Evolutionary conservation across 1,140 invertebrate genomes (phyloP).

Genomic region (Phenacoccus solenopsis): DNA sequence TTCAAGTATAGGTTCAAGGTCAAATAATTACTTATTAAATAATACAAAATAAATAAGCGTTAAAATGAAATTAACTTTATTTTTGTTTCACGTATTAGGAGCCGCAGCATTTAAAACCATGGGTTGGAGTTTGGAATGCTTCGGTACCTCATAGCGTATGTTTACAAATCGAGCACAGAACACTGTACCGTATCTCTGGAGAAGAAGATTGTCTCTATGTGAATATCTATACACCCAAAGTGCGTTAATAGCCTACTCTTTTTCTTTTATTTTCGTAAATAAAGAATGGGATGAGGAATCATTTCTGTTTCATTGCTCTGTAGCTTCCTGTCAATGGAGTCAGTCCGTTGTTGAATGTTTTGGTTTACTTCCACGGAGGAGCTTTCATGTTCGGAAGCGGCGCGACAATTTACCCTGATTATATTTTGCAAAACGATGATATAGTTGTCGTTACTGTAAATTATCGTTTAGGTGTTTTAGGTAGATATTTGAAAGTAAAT

Average conservation of each 20-base stretch:
- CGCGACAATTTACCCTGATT: conserved; percentile 32
- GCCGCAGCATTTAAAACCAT: conserved; percentile 23
- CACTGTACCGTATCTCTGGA: background rate
- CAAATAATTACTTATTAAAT: conserved; percentile 20
- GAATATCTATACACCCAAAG: conserved; percentile 28
- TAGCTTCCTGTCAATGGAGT: background rate
- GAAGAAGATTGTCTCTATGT: conserved; percentile 29
- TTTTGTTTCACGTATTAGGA: conserved; percentile 17
- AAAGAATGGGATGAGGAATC: too few species aligned
- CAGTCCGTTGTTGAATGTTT: conserved; percentile 28
- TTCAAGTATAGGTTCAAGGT: conserved; percentile 43
- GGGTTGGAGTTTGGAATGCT: conserved; percentile 25
- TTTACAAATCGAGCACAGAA: conserved; percentile 21
- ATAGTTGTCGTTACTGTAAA: conserved; percentile 48
- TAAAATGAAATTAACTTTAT: background rate
- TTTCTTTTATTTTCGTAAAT: background rate
- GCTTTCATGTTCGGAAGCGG: conserved; percentile 36
- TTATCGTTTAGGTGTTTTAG: conserved; percentile 47
- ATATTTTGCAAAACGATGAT: conserved; percentile 42
- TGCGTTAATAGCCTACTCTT: conserved; percentile 16
- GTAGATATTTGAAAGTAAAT: background rate
- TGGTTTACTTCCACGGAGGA: conserved; percentile 41
- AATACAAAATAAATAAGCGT: background rate
- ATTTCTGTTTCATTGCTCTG: too few species aligned
- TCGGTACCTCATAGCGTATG: conserved; percentile 18